Conservation (phyloP, 2,888 invertebrate species). For the Drosophila ezoana region DNA sequence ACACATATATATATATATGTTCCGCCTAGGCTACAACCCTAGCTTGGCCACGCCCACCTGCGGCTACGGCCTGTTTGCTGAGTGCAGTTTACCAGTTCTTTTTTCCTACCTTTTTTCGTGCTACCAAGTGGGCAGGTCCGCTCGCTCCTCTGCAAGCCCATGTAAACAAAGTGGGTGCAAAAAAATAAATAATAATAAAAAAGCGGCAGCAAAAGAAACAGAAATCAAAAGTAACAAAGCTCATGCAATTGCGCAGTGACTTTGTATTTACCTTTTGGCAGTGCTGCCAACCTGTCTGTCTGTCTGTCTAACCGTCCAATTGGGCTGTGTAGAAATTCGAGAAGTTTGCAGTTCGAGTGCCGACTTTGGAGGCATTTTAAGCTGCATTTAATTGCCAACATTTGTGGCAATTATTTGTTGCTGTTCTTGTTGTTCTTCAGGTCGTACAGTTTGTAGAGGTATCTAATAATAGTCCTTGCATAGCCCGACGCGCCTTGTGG, state of each 20-base stretch:
- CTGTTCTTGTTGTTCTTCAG: constrained; percentile 7
- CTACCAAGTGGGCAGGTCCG: constrained; percentile 41
- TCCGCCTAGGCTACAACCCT: neutral
- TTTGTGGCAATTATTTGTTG: constrained; percentile 34
- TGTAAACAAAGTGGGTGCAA: constrained; percentile 37
- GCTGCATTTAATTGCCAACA: constrained; percentile 49
- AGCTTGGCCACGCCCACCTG: constrained; percentile 42
- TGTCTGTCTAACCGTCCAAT: constrained; percentile 1
- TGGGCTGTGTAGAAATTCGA: constrained; percentile 21
- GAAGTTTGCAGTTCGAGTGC: constrained; percentile 31
- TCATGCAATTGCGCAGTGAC: constrained; percentile 51
- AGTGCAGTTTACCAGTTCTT: constrained; percentile 7
- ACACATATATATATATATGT: neutral
- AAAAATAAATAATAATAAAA: constrained; percentile 15
- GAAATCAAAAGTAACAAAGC: constrained; percentile 59
- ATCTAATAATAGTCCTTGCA: constrained; percentile 41
- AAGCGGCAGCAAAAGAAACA: constrained; percentile 19
- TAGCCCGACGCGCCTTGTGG: neutral
- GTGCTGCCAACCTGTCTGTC: constrained; percentile 46
- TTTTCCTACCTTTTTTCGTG: constrained; percentile 4
- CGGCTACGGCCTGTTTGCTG: constrained; percentile 19
- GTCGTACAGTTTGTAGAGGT: constrained; percentile 1
- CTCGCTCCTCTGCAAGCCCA: constrained; percentile 13
- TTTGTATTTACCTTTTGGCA: constrained; percentile 57
- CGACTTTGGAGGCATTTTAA: constrained; percentile 42